Base-by-base conservation (phyloP, 2,113 vertebrate species). In the Ceyx cyanopectus region DNA sequence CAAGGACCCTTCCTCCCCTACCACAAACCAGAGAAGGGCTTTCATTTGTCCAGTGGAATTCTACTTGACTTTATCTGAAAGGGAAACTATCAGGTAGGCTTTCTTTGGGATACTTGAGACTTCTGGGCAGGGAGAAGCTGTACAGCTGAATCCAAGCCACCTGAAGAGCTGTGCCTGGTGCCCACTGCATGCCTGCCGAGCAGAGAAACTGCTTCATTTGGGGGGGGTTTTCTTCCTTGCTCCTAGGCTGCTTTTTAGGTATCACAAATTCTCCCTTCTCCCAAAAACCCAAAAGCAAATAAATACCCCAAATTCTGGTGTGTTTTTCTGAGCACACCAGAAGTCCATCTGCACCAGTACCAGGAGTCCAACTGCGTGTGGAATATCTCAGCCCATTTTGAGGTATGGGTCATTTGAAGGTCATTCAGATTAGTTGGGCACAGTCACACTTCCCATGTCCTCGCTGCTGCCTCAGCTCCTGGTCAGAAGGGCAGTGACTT, bases 141-240 rank as follows among this genome's bases (percentile, higher is more conserved):
- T 8, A 4, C 14, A 34, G 29, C 2, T 66, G 32, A 41, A 27
- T 8, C 23, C 24, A 60, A 60, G 32, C 46, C 46, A 15, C 65
- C 51, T 27, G 29, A 18, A 40, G 24, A 32, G 14, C 30, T 14
- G 57, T 17, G 45, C 14, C 32, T 53, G 9, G 14, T 77, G 43
- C 57, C 24, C 12, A 0, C 70, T 40, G 27, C 45, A 27, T 23
- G 53, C 43, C 1, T 4, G 4, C 1, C 8, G 2, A n/a, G 29
- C 23, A 48, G 53, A 17, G 72, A 34, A 48, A 23, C 18, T 14
- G 50, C 24, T 62, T 60, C 9, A 11, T 1, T 60, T 58, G 37
- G 82, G 63, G 34, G 34, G 63, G 50, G 34, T 81, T 40, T 14
- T 58, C 48, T 69, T 37, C 41, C 34, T 45, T 70, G 24, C 34